These are phyloP conservation scores for Aurelia aurita complex sp. Pacific DNA, from an alignment of 30 jellyfish, hydroid and myxozoan species.

Conservation along the genomic window DNA sequence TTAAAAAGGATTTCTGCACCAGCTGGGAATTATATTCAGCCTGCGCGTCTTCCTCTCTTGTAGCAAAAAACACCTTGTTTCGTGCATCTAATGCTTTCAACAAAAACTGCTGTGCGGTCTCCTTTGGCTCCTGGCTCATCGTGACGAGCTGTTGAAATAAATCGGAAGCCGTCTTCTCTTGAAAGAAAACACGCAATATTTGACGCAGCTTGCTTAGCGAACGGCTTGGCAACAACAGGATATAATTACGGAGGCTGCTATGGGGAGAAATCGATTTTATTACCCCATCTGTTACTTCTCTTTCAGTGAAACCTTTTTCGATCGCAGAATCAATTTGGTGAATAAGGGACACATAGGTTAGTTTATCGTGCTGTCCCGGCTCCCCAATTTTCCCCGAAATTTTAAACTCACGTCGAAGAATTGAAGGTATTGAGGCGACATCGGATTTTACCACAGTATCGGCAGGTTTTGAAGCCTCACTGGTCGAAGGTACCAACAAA, in stretches of 20 bases:
- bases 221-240: not conserved
- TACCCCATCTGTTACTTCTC: slow-evolving; percentile 11
- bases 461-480: not conserved
- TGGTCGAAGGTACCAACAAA: not conserved
- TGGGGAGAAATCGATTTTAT: slow-evolving; percentile 7
- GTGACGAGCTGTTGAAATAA: slow-evolving; percentile 3
- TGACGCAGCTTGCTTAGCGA: not conserved
- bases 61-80: too few species aligned
- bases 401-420: too few species aligned
- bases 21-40: too few species aligned
- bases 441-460: not conserved
- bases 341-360: not conserved
- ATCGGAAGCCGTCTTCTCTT: slow-evolving; percentile 14
- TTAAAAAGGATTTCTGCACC: too few species aligned
- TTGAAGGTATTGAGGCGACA: not conserved
- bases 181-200: slow-evolving; percentile 10
- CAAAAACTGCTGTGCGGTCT: too few species aligned
- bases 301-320: slow-evolving; percentile 19
- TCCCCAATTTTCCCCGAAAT: too few species aligned
- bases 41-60: too few species aligned
- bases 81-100: too few species aligned
- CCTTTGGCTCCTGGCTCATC: slow-evolving; percentile 1
- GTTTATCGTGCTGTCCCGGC: too few species aligned
- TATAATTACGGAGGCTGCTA: slow-evolving; percentile 1
- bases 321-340: slow-evolving; percentile 19